These are phyloP conservation scores for Fragum sueziense DNA, from an alignment of 2,888 invertebrate species.

Conservation along the genomic window DNA sequence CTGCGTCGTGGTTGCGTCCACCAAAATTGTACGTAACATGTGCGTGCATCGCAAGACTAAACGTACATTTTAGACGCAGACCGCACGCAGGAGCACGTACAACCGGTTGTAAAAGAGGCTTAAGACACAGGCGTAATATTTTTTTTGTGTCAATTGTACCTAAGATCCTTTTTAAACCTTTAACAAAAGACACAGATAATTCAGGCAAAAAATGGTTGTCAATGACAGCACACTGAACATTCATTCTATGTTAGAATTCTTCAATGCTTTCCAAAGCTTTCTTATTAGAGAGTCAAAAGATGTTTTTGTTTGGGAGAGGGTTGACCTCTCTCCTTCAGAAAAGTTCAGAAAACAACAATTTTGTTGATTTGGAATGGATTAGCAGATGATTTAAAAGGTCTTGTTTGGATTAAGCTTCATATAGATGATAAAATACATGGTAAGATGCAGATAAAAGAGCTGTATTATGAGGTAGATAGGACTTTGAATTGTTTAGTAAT, in stretches of 20 bases:
- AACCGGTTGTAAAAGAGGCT: no score
- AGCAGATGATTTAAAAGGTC: no score
- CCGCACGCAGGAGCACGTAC: no score
- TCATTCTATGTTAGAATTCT: constrained; percentile 99
- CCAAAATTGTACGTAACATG: no score
- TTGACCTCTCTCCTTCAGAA: background rate
- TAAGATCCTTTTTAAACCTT: background rate
- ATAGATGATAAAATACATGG: no score
- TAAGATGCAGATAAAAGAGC: background rate
- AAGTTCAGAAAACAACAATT: background rate
- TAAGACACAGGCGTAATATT: constrained; percentile 91
- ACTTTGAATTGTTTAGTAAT: background rate
- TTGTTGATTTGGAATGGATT: no score
- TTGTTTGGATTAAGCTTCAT: no score
- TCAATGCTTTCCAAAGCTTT: constrained; percentile 81
- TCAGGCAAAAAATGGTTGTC: constrained; percentile 77
- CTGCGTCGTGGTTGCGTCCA: no score
- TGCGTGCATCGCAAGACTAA: no score
- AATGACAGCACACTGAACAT: constrained; percentile 79
- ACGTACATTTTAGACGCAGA: no score
- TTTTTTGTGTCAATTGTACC: no score
- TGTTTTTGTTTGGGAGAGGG: background rate
- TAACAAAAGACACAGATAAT: no score
- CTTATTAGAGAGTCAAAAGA: background rate
- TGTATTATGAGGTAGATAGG: background rate